These are phyloP conservation scores for Drosophila monieri DNA, from an alignment of 2,888 invertebrate genomes.

Conservation along the genomic window DNA sequence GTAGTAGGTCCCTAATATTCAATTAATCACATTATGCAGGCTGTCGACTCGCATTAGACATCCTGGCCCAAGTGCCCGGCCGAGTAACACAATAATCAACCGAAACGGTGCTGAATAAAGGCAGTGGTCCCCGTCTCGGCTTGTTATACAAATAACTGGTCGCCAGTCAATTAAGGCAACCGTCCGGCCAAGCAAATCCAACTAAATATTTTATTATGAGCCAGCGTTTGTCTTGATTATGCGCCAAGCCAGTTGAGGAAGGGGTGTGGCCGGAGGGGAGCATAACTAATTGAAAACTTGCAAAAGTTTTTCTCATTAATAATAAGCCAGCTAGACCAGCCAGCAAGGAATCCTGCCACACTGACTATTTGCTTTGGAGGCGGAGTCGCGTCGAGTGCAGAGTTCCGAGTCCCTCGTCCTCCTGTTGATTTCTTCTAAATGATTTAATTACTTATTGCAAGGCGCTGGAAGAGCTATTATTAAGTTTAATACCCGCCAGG, in stretches of 20 bases:
- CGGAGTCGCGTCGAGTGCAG: not conserved
- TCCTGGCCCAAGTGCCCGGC: not conserved
- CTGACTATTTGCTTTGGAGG: constrained; percentile 30
- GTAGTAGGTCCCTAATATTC: constrained; percentile 21
- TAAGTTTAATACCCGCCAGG: constrained; percentile 51
- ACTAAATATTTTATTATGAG: constrained; percentile 68
- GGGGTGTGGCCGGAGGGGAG: constrained; percentile 30
- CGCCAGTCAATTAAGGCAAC: constrained; percentile 62
- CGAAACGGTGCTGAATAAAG: constrained; percentile 14
- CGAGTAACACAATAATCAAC: constrained; percentile 23
- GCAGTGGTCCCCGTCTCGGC: constrained; percentile 11
- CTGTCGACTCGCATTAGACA: constrained; percentile 43
- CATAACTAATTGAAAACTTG: constrained; percentile 76
- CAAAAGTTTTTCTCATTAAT: constrained; percentile 74
- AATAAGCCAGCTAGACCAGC: constrained; percentile 58
- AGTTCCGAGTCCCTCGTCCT: constrained; percentile 6
- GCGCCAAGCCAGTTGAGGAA: constrained; percentile 45
- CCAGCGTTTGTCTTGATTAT: constrained; percentile 68
- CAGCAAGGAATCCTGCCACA: constrained; percentile 10
- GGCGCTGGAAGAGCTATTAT: constrained; percentile 62
- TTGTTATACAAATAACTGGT: constrained; percentile 58
- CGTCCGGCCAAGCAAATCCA: constrained; percentile 37
- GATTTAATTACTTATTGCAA: constrained; percentile 70
- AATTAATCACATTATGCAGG: constrained; percentile 57
- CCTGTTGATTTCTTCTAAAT: constrained; percentile 65